These are phyloP conservation scores for Troides aeacus DNA, from an alignment of 2,888 invertebrate species.

Conservation along the genomic window DNA sequence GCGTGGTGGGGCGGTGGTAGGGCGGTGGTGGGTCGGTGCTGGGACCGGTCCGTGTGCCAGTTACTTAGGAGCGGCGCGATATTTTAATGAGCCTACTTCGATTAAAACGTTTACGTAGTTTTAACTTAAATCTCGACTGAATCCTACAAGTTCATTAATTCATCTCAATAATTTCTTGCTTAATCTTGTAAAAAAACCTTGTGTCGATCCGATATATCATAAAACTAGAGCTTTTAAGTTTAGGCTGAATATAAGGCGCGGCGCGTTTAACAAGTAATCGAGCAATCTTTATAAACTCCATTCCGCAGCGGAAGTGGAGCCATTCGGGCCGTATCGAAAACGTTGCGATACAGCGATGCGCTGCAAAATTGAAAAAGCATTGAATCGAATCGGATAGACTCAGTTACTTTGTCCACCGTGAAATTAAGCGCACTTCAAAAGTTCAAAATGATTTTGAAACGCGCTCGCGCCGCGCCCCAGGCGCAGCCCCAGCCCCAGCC, in stretches of 20 bases:
- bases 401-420: conserved; percentile 31
- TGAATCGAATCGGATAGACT: conserved; percentile 27
- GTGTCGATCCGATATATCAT: too few species aligned
- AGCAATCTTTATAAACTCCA: conserved; percentile 5
- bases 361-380: conserved; percentile 31
- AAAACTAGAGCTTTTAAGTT: too few species aligned
- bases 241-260: not conserved
- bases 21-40: too few species aligned
- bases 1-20: too few species aligned
- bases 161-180: too few species aligned
- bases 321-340: conserved; percentile 20
- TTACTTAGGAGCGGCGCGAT: too few species aligned
- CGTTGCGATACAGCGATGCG: conserved; percentile 25
- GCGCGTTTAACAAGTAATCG: not conserved
- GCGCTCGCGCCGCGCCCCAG: not conserved
- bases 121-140: too few species aligned
- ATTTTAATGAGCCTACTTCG: too few species aligned
- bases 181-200: too few species aligned
- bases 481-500: not conserved
- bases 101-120: too few species aligned
- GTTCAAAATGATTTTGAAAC: conserved; percentile 19
- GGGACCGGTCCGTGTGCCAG: too few species aligned
- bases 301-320: conserved; percentile 6
- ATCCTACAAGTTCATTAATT: too few species aligned
- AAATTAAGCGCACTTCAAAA: conserved; percentile 31